phyloP scores from a whole-genome alignment of 2,888 invertebrate species.

The Hyposoter didymator region DNA sequence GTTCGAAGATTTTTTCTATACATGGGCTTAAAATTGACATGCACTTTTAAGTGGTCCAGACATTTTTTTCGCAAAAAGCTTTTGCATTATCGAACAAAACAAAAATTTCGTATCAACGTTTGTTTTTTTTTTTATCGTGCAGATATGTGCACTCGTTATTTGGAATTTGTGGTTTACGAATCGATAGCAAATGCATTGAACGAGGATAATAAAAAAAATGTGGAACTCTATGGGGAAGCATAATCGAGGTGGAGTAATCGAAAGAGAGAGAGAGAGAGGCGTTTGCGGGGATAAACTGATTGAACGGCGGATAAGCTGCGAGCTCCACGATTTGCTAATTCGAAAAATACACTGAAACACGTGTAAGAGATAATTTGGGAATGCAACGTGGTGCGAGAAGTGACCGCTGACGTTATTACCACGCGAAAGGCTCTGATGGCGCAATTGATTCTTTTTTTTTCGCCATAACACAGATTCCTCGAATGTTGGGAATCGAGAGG shows the following conservation, averaged over 20 bases:
- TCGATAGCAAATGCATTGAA: background rate
- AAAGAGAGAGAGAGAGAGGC: background rate
- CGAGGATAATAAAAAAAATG: background rate
- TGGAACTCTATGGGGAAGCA: slow-evolving; percentile 1
- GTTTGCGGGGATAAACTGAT: background rate
- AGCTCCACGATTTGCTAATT: slow-evolving; percentile 43
- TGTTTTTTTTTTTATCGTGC: background rate
- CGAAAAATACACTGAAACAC: slow-evolving; percentile 76
- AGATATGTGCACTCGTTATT: background rate
- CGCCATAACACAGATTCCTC: slow-evolving; percentile 9
- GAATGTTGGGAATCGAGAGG: background rate
- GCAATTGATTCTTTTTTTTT: background rate
- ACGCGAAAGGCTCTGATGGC: background rate
- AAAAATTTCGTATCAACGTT: background rate
- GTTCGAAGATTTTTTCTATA: background rate
- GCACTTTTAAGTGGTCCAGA: no score
- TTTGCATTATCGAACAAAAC: no score
- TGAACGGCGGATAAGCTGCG: slow-evolving; percentile 9
- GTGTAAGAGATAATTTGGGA: slow-evolving; percentile 77
- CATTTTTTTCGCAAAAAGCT: background rate
- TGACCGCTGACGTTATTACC: background rate
- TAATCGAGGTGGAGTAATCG: background rate
- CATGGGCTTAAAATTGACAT: background rate
- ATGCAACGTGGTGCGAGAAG: slow-evolving; percentile 62
- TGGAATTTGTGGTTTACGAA: background rate